Base-by-base conservation (phyloP, 2,113 vertebrate genomes). In the Otocyon megalotis region DNA sequence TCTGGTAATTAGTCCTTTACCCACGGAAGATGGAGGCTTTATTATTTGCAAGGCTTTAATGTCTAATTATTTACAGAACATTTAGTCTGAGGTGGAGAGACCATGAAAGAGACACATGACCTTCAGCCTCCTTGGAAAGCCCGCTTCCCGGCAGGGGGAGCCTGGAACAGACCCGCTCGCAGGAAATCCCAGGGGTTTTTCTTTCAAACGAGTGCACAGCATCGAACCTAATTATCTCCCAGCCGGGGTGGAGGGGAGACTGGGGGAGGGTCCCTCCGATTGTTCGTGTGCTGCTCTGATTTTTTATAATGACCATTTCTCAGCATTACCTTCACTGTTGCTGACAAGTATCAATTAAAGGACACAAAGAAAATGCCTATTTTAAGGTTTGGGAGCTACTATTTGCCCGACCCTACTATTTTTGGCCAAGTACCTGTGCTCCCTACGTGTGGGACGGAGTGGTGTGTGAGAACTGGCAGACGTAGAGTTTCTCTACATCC, bases 11-110 rank as follows among this genome's bases (percentile, higher is more conserved):
- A 96, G 97, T 48, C 58, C 43, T 79, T 35, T 88, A 28, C 67
- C 69, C 35, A 0, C 0, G 53, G 95, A 87, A 81, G 65, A 80
- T 3, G 16, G 69, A 0, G 4, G n/a, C 60, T 88, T 69, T 53
- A 53, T 88, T 89, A 81, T 80, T 84, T 76, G 65, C 80, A 24
- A 81, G 80, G 30, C 93, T 96, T 93, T 94, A 77, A 53, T 63
- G 72, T 97, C 95, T 95, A 93, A 96, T 98, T 97, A 96, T 96
- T 96, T 97, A 96, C 81, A 96, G 96, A 93, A 93, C 96, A 94
- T 93, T 97, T 67, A 67, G 84, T 67, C 0, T 1, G 69, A 90
- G 96, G 77, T 88, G 63, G 84, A 43, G 83, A 81, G 83, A 82
- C 65, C 83, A 74, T 32, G 53, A 93, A 77, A 62, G 80, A 72